Conservation (phyloP, 2,797 vertebrate species). For the Notoglanidium macrostoma region DNA sequence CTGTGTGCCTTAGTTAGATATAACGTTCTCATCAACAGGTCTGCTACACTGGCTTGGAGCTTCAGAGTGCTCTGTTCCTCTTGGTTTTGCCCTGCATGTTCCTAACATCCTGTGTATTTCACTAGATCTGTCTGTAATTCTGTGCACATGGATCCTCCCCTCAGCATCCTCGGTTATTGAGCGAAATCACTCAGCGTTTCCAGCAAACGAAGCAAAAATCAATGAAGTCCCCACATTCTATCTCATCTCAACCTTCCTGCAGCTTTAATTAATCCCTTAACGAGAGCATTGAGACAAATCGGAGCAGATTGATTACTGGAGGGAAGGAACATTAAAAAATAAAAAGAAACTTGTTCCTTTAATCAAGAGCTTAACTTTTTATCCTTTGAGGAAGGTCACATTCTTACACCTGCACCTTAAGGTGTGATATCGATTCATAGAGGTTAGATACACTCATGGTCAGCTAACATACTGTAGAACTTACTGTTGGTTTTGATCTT, state of each 20-base stretch:
- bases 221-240: slow-evolving; percentile 46
- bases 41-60: background rate
- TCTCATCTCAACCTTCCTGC: slow-evolving; percentile 49
- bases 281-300: slow-evolving; percentile 56
- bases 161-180: slow-evolving; percentile 1
- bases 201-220: slow-evolving; percentile 45
- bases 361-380: slow-evolving; percentile 51
- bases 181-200: slow-evolving; percentile 26
- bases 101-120: background rate
- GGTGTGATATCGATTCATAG: background rate
- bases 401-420: background rate
- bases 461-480: background rate
- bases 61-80: background rate
- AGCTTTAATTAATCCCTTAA: slow-evolving; percentile 59
- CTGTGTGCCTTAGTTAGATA: too few species aligned
- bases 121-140: background rate
- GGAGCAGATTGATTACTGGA: slow-evolving; percentile 52
- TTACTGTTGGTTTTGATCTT: background rate
- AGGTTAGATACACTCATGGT: background rate
- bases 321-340: slow-evolving; percentile 40
- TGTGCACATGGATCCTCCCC: background rate
- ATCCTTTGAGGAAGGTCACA: background rate
- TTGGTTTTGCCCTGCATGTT: background rate
- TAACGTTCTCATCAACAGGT: background rate
- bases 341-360: slow-evolving; percentile 38